Conservation (phyloP, 2,113 vertebrate genomes). For the Cyprinodon variegatus region DNA sequence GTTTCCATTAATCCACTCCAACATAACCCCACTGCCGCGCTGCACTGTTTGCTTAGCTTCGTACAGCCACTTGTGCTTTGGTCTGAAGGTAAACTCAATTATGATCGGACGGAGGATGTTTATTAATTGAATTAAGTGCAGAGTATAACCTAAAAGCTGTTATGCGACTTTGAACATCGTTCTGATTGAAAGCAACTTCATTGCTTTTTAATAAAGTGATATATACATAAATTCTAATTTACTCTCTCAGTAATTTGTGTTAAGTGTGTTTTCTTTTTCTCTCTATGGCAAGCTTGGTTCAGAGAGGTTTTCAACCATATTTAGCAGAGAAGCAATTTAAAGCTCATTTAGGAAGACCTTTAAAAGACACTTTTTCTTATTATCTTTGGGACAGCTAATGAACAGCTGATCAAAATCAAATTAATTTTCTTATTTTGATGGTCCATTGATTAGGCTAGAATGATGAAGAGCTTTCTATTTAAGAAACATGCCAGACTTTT, state of each 20-base stretch:
- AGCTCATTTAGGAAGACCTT: neutral
- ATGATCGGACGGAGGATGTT: constrained; percentile 48
- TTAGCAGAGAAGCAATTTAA: neutral
- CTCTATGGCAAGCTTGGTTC: neutral
- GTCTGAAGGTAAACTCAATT: constrained; percentile 47
- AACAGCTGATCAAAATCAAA: neutral
- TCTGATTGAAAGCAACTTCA: constrained; percentile 31
- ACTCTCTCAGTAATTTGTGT: neutral
- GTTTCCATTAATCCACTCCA: constrained; percentile 36
- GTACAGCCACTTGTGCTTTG: constrained; percentile 40
- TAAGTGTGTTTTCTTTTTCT: neutral
- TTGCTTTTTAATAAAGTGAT: constrained; percentile 10
- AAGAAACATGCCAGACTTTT: neutral
- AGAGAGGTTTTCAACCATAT: neutral
- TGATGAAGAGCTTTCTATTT: neutral
- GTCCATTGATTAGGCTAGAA: neutral
- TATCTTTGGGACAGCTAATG: no score
- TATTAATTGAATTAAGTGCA: constrained; percentile 52
- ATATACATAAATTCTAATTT: constrained; percentile 8
- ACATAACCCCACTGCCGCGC: constrained; percentile 13
- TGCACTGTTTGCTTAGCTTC: constrained; percentile 39
- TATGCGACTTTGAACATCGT: constrained; percentile 18
- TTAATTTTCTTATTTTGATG: neutral
- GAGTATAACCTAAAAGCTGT: constrained; percentile 43
- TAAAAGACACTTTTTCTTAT: no score